These are phyloP conservation scores for Vesta saturnalis DNA, from an alignment of 2,888 invertebrate species.

Conservation along the genomic window DNA sequence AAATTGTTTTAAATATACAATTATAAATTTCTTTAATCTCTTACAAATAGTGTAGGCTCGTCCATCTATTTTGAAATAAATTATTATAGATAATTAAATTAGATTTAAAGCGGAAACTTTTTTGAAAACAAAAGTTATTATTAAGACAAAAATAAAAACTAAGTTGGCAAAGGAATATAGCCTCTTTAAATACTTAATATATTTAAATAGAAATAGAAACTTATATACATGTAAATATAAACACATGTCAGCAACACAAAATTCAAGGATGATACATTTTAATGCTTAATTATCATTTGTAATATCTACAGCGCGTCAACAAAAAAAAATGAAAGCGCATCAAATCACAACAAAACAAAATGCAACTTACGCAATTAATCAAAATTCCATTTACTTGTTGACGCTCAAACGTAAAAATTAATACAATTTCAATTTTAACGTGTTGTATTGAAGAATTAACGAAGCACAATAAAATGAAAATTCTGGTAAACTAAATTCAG, in stretches of 20 bases:
- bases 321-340: no score
- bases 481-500: slow-evolving; percentile 2
- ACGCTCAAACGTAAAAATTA: not conserved
- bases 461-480: not conserved
- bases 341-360: not conserved
- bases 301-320: no score
- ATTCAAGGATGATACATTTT: not conserved
- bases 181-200: not conserved
- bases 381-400: not conserved
- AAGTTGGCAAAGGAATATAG: not conserved
- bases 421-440: not conserved
- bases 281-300: no score
- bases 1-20: no score
- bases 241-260: not conserved
- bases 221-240: not conserved
- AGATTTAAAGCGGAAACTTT: no score
- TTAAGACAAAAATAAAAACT: not conserved
- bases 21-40: no score
- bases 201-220: slow-evolving; percentile 1
- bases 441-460: not conserved
- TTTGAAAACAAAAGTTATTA: no score
- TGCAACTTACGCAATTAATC: not conserved
- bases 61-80: no score
- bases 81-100: no score
- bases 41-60: not conserved